A percentile compares a stretch with the other conserved stretches of the same genome.
Conservation (phyloP, 2,797 vertebrate genomes). For the Melanotaenia maccullochi region DNA sequence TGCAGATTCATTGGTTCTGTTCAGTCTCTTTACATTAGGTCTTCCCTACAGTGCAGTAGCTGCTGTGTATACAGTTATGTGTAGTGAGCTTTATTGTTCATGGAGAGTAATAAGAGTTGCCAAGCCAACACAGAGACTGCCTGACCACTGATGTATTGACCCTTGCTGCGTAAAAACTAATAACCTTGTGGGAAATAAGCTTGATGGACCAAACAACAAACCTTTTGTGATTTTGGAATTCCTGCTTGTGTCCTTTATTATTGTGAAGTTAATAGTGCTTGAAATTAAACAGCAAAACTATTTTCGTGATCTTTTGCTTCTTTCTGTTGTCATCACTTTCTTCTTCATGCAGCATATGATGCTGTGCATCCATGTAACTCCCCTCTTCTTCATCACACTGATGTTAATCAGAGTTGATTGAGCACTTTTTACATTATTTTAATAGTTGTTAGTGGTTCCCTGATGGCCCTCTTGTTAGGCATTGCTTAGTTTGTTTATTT, state of each 20-base stretch:
- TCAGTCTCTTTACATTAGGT: constrained; percentile 9
- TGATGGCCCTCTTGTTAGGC: constrained; percentile 45
- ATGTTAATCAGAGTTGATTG: constrained; percentile 55
- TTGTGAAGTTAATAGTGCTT: constrained; percentile 70
- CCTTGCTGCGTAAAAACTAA: constrained; percentile 40
- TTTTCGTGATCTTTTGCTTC: constrained; percentile 48
- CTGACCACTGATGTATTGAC: constrained; percentile 37
- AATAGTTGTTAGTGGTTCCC: constrained; percentile 49
- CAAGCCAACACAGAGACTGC: constrained; percentile 14
- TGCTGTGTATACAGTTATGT: constrained; percentile 5
- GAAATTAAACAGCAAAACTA: constrained; percentile 71
- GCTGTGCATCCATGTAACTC: background rate
- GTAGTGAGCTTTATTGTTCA: constrained; percentile 38
- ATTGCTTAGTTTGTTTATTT: constrained; percentile 73
- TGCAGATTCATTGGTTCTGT: background rate
- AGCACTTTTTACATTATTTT: constrained; percentile 49
- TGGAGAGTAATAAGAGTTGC: constrained; percentile 37
- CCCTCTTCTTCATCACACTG: constrained; percentile 11
- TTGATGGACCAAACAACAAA: constrained; percentile 55
- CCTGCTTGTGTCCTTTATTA: constrained; percentile 51
- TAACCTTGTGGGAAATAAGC: constrained; percentile 51
- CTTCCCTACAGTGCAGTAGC: constrained; percentile 13
- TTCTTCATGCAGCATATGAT: constrained; percentile 4
- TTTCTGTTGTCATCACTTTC: constrained; percentile 15
- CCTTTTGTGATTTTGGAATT: constrained; percentile 54